A percentile compares a stretch with the other conserved stretches of the same genome.
These are phyloP conservation scores for Escarpia spicata DNA, from an alignment of 2,888 invertebrate species.

Conservation along the genomic window DNA sequence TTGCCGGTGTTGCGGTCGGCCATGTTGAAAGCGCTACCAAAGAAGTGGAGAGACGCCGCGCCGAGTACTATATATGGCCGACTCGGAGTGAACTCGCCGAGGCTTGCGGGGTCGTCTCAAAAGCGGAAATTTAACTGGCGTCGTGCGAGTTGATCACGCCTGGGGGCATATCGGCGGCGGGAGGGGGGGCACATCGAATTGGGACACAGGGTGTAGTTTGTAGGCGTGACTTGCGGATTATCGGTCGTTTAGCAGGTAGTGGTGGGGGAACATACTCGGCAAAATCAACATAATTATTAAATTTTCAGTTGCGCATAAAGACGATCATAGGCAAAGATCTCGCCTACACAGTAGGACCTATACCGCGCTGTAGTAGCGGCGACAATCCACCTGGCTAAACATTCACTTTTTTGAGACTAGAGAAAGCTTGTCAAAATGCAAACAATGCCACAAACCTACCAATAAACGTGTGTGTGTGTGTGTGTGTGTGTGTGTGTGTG, in stretches of 20 bases:
- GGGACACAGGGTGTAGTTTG: not conserved
- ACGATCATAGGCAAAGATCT: too few relatives aligned
- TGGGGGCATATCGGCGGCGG: not conserved
- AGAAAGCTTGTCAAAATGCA: too few relatives aligned
- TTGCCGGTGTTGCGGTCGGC: not conserved
- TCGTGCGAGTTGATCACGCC: not conserved
- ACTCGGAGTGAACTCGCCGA: not conserved
- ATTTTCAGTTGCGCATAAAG: not conserved
- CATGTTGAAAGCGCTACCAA: not conserved
- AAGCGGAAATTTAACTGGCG: not conserved
- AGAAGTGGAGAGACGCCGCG: not conserved
- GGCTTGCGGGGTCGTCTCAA: not conserved
- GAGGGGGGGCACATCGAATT: too few relatives aligned
- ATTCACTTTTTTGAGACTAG: too few relatives aligned
- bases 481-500: too few relatives aligned
- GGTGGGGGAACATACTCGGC: not conserved
- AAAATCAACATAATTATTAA: not conserved
- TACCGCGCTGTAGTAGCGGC: too few relatives aligned
- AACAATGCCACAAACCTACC: too few relatives aligned
- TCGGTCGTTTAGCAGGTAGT: not conserved
- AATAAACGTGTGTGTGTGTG: too few relatives aligned
- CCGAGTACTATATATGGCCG: slow-evolving; percentile 16
- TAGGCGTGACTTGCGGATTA: not conserved
- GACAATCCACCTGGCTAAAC: too few relatives aligned
- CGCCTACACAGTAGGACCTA: too few relatives aligned